Evolutionary conservation across 2,113 vertebrate genomes (phyloP).

Genomic region (Balaeniceps rex): DNA sequence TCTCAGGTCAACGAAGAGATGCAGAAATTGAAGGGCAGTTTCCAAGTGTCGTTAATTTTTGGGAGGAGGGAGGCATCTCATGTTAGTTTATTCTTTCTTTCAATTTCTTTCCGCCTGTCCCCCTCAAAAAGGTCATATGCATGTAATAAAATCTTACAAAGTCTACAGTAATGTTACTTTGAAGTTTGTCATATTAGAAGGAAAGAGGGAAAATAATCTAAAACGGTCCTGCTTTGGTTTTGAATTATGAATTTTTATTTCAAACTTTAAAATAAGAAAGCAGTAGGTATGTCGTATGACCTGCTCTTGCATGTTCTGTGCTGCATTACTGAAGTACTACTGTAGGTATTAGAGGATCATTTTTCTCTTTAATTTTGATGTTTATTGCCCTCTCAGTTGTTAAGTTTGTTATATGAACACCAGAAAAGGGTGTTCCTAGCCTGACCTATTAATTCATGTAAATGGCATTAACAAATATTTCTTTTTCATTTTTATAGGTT

Average conservation of each 20-base stretch:
- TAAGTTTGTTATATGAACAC: neutral
- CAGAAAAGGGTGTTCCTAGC: neutral
- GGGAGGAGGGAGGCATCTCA: neutral
- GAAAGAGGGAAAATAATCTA: neutral
- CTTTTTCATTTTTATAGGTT: constrained; percentile 69
- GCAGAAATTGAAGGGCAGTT: neutral
- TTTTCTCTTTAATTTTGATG: neutral
- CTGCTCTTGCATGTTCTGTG: neutral
- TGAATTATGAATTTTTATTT: neutral
- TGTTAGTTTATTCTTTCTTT: neutral
- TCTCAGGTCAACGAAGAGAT: neutral
- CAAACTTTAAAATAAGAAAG: neutral
- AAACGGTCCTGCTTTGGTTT: neutral
- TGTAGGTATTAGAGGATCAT: neutral
- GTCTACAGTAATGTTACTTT: neutral
- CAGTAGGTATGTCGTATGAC: neutral
- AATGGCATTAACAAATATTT: neutral
- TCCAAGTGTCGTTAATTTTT: neutral
- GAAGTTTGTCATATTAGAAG: neutral
- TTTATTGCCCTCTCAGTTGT: neutral
- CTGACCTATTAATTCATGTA: neutral
- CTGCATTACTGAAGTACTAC: neutral
- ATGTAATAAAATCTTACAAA: neutral
- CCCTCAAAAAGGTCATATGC: neutral
- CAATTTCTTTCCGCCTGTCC: neutral